Percentiles rank a stretch among this genome's conserved stretches.
Evolutionary conservation across 2,113 vertebrate genomes (phyloP).

Genomic region (Melanostigma gelatinosum): DNA sequence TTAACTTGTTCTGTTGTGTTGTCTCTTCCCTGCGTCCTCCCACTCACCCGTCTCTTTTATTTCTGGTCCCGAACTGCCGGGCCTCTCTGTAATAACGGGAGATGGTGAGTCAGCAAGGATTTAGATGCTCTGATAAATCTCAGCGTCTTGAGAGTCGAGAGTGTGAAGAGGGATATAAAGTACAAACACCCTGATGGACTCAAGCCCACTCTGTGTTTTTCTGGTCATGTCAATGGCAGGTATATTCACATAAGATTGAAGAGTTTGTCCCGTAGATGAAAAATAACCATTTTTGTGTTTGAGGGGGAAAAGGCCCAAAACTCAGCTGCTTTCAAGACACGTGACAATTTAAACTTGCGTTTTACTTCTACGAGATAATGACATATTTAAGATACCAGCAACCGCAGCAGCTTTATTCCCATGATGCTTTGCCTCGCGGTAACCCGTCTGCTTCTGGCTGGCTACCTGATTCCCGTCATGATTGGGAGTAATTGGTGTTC

Average conservation of each 20-base stretch:
- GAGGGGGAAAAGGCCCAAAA: background rate
- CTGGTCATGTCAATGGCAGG: conserved; percentile 11
- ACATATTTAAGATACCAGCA: background rate
- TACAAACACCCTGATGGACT: conserved; percentile 21
- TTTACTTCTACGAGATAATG: background rate
- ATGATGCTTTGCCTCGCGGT: background rate
- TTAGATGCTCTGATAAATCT: conserved; percentile 48
- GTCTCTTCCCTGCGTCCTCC: background rate
- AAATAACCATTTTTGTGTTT: background rate
- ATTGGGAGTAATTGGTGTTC: background rate
- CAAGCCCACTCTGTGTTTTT: conserved; percentile 25
- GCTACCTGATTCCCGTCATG: background rate
- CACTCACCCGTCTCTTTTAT: conserved; percentile 25
- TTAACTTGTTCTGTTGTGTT: background rate
- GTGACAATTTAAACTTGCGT: background rate
- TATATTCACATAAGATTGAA: conserved; percentile 26
- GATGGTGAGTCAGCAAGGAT: conserved; percentile 63
- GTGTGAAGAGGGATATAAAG: conserved; percentile 47
- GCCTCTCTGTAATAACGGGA: conserved; percentile 37
- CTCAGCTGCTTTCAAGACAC: background rate
- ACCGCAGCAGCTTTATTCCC: background rate
- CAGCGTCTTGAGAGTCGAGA: conserved; percentile 2
- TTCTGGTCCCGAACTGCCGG: conserved; percentile 29
- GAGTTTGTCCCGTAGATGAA: conserved; percentile 11
- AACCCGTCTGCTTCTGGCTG: background rate